Base-by-base conservation (phyloP, 2,888 invertebrate species). In the Torymus texanus region DNA sequence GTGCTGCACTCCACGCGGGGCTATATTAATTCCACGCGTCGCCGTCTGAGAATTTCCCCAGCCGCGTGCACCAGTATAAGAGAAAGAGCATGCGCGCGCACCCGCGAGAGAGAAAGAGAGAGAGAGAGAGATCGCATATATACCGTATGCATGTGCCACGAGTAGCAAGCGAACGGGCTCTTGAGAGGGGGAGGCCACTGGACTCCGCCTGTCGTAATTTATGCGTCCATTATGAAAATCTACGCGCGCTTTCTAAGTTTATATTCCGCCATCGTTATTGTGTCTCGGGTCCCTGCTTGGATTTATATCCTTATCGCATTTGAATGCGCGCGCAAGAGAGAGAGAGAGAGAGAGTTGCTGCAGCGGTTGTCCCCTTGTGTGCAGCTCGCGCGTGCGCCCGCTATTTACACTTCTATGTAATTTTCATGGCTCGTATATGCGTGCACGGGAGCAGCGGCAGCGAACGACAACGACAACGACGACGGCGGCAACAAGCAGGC, bases 11-110 rank as follows among this genome's bases (percentile, higher is more conserved):
- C 8, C 41, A 41, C 41, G n/a, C 29, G 55, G 21, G 72, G 72
- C 85, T 85, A 85, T 85, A 85, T 86, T 86, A 85, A 86, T 86
- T 86, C 85, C 76, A 81, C 81, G 71, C 83, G 85, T 83, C 85
- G 85, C 83, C 83, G 86, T 86, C 86, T 86, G 67, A 73, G 73
- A 78, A 73, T 73, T 41, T 63, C 70, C 62, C 65, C 67, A 59
- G 21, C 53, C 41, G 41, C 41, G 41, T 41, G 41, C 41, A 41
- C 41, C 10, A 8, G 8, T 41, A 41, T 41, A 41, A 41, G 41
- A 41, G 41, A 41, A 41, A 41, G 41, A 41, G 41, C 21, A 21
- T 21, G 21, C 3, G 29, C 3, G 4, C 3, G 21, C 3, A 3
- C 3, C 0, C 3, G 29, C 1, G 29, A 29, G 29, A 29, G 29